Evolutionary conservation across 2,113 vertebrate species (phyloP), one percentile per base, ranked within the genome.

Genomic region (Pomatorhinus ruficollis): DNA sequence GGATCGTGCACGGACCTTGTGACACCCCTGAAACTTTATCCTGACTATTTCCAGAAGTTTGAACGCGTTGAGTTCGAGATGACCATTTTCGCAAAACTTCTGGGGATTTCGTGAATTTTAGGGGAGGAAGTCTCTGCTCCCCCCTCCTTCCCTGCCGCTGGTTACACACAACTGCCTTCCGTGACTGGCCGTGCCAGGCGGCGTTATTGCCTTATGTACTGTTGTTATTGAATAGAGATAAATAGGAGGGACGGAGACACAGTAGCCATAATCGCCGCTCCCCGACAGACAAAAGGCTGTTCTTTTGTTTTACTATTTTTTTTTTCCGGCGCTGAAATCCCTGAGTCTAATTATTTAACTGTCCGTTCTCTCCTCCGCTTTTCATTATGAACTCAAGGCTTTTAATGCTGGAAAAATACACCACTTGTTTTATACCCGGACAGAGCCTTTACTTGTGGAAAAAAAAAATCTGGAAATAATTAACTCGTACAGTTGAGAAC

Each of bases 401-500:
- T 96, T 97, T 95, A 91, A 66, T 83, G 70, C 83, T 91, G 93
- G 64, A 83, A 96, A 96, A 97, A 97, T 87, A 75, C 96, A 93
- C 84, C 72, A 90, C 95, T 89, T 88, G 90, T 96, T 98, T 96
- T 90, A 84, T 59, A 94, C 66, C 12, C 74, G 65, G 95, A 95
- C 89, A 95, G 90, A 87, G 70, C 52, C 61, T 93, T 97, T 96
- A 94, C 94, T 97, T 96, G 94, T 96, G 97, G 96, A 93, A 78
- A 88, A 14, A 88, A 15, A 64, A 85, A 49, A 68, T 97, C 98
- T 98, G 98, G 97, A 98, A 98, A 97, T 96, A 96, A 98, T 98
- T 98, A 98, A 80, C 96, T 95, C 77, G 89, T 97, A 94, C 97
- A 96, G 97, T 97, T 97, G 94, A 97, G 96, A 98, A 97, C 97